These are phyloP conservation scores for Centruroides sculpturatus DNA, from an alignment of 1,140 invertebrate species.

Conservation along the genomic window DNA sequence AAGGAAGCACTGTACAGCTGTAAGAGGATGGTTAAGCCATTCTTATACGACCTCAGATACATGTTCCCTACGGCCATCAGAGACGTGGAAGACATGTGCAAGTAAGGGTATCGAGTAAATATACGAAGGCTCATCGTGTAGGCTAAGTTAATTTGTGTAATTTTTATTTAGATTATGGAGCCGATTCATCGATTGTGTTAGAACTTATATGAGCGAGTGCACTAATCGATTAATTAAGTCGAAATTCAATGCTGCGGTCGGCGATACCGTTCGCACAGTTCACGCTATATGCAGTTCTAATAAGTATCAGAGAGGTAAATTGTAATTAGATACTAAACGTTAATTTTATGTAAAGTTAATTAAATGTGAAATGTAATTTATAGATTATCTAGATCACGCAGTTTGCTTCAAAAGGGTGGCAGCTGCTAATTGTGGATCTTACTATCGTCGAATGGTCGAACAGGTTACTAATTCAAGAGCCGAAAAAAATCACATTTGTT, in stretches of 20 bases:
- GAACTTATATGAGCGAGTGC: conserved; percentile 18
- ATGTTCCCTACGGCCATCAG: conserved; percentile 21
- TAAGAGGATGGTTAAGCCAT: conserved; percentile 18
- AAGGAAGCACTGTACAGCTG: conserved; percentile 17
- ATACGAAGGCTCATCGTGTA: neutral
- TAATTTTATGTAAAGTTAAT: neutral
- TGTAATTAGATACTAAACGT: neutral
- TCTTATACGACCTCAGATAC: conserved; percentile 17
- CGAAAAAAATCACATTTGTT: conserved; percentile 20
- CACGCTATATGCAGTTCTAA: conserved; percentile 23
- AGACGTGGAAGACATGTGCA: conserved; percentile 22
- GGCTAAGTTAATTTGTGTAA: neutral
- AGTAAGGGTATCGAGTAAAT: conserved; percentile 11
- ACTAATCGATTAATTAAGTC: conserved; percentile 15
- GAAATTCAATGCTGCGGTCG: conserved; percentile 21
- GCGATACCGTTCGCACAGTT: conserved; percentile 21
- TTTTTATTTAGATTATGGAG: conserved; percentile 19
- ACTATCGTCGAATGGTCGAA: conserved; percentile 17
- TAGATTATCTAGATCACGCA: conserved; percentile 19
- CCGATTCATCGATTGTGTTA: conserved; percentile 20
- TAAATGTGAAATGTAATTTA: neutral
- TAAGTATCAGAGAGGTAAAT: conserved; percentile 19
- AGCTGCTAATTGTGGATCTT: conserved; percentile 17
- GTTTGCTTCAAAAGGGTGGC: conserved; percentile 19
- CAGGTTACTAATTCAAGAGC: conserved; percentile 17